phyloP scores from a whole-genome alignment of 2,113 vertebrate species.

The Pionites leucogaster region DNA sequence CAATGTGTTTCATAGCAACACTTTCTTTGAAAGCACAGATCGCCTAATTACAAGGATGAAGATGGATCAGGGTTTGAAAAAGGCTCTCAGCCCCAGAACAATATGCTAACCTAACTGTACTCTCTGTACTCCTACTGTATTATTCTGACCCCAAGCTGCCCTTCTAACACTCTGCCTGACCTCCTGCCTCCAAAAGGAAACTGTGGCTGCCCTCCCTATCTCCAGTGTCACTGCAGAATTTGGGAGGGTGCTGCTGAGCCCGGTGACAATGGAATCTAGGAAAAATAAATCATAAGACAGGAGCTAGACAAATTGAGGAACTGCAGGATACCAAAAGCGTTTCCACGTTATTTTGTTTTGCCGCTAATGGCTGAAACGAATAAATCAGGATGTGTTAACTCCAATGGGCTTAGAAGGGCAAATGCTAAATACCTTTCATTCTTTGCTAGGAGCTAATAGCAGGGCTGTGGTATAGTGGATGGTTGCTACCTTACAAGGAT shows the following conservation, averaged over 20 bases:
- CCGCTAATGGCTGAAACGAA: constrained; percentile 69
- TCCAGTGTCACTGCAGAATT: constrained; percentile 69
- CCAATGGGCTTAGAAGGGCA: constrained; percentile 51
- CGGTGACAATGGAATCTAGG: constrained; percentile 75
- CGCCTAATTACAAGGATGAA: constrained; percentile 71
- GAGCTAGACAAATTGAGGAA: constrained; percentile 74
- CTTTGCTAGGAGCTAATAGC: constrained; percentile 1
- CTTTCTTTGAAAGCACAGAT: constrained; percentile 59
- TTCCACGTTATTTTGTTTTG: constrained; percentile 65
- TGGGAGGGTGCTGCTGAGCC: constrained; percentile 70
- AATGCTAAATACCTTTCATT: constrained; percentile 28
- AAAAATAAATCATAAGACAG: constrained; percentile 80
- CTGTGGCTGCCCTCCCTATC: constrained; percentile 63
- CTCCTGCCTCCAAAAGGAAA: constrained; percentile 76
- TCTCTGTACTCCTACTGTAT: constrained; percentile 69
- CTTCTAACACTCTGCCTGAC: constrained; percentile 79
- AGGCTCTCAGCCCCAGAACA: constrained; percentile 63
- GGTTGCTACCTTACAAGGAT: not conserved
- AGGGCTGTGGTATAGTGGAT: not conserved
- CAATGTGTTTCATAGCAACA: constrained; percentile 80
- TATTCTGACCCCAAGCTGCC: constrained; percentile 81
- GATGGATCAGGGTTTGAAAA: constrained; percentile 74
- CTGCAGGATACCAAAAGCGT: constrained; percentile 66
- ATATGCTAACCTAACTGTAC: constrained; percentile 72
- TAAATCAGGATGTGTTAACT: constrained; percentile 74